These are phyloP conservation scores for Psephotus haematonotus DNA, from an alignment of 2,113 vertebrate species.

Conservation along the genomic window DNA sequence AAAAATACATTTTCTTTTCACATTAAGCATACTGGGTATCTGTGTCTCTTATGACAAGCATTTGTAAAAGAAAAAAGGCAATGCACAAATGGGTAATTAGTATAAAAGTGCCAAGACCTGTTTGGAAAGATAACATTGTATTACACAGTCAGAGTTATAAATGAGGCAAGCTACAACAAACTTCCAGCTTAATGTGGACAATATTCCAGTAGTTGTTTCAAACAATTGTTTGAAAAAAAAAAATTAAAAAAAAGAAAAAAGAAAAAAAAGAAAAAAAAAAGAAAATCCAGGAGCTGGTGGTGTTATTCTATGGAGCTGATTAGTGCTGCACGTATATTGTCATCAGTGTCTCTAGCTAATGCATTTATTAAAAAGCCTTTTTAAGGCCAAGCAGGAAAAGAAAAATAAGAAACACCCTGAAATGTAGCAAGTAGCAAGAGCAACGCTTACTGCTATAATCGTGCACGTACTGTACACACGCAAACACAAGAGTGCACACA, in stretches of 20 bases:
- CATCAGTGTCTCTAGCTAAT: slow-evolving; percentile 75
- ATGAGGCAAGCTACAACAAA: slow-evolving; percentile 84
- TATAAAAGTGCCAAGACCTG: slow-evolving; percentile 90
- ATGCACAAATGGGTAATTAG: slow-evolving; percentile 83
- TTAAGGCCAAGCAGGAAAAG: slow-evolving; percentile 73
- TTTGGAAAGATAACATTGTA: slow-evolving; percentile 83
- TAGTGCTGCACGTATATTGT: slow-evolving; percentile 74
- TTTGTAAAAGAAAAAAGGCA: slow-evolving; percentile 82
- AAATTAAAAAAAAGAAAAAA: neutral
- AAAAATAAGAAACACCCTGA: slow-evolving; percentile 73
- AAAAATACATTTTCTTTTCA: slow-evolving; percentile 85
- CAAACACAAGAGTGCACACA: slow-evolving; percentile 58
- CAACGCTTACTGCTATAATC: slow-evolving; percentile 73
- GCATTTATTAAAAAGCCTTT: slow-evolving; percentile 73
- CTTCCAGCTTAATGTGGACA: slow-evolving; percentile 83
- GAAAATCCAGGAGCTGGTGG: slow-evolving; percentile 67
- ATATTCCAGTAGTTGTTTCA: slow-evolving; percentile 88
- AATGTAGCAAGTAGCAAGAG: slow-evolving; percentile 76
- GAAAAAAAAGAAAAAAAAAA: neutral
- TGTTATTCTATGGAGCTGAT: slow-evolving; percentile 64
- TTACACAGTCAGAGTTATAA: slow-evolving; percentile 82
- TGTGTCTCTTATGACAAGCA: slow-evolving; percentile 82
- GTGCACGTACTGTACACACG: slow-evolving; percentile 35
- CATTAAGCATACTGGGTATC: slow-evolving; percentile 85
- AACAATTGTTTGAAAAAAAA: slow-evolving; percentile 74